Evolutionary conservation across 2,888 invertebrate genomes (phyloP).

Genomic region (Parnassius smintheus): DNA sequence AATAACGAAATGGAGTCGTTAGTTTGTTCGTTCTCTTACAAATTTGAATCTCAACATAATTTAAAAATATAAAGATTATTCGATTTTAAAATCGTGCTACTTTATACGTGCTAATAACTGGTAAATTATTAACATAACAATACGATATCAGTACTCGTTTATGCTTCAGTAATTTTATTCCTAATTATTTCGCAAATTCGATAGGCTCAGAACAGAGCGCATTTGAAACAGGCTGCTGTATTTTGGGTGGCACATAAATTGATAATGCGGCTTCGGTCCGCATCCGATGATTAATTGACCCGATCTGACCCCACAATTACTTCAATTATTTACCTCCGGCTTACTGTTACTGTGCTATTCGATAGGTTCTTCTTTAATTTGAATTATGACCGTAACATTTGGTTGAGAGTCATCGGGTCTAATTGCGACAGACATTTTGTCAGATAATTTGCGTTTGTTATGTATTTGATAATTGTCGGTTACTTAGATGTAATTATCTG

Average conservation of each 20-base stretch:
- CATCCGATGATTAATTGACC: slow-evolving; percentile 77
- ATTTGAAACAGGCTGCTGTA: slow-evolving; percentile 43
- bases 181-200: slow-evolving; percentile 27
- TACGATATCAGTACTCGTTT: slow-evolving; percentile 6
- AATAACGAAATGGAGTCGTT: too few species aligned
- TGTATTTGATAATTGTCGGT: slow-evolving; percentile 5
- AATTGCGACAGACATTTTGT: slow-evolving; percentile 11
- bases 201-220: slow-evolving; percentile 32
- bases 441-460: not conserved
- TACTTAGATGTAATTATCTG: too few species aligned
- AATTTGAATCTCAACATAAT: too few species aligned
- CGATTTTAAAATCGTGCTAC: not conserved
- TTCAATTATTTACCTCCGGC: slow-evolving; percentile 78
- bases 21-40: too few species aligned
- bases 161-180: slow-evolving; percentile 22
- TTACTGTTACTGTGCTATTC: slow-evolving; percentile 48
- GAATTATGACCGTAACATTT: slow-evolving; percentile 35
- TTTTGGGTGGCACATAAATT: slow-evolving; percentile 63
- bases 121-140: not conserved
- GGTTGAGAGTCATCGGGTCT: slow-evolving; percentile 1
- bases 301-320: slow-evolving; percentile 74
- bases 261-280: slow-evolving; percentile 59
- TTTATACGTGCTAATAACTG: not conserved
- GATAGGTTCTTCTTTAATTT: slow-evolving; percentile 46
- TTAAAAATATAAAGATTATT: not conserved